Evolutionary conservation across 2,113 vertebrate genomes (phyloP).

Genomic region (Brevimyrus niger): DNA sequence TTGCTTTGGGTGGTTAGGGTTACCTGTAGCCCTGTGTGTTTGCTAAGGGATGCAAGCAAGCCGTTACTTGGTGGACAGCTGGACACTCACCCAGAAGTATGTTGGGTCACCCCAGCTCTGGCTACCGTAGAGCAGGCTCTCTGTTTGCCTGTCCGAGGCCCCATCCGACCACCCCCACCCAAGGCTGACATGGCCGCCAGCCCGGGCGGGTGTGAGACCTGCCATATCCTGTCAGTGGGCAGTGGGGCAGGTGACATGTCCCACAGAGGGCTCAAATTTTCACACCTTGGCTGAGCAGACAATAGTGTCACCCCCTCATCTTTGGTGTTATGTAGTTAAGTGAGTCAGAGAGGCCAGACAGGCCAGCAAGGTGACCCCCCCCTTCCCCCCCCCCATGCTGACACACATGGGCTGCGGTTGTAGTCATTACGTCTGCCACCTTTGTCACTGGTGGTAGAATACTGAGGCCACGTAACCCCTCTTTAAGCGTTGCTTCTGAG

Average conservation of each 20-base stretch:
- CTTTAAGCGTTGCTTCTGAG: not conserved
- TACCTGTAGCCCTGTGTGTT: not conserved
- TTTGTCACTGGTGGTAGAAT: not conserved
- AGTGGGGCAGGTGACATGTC: constrained; percentile 37
- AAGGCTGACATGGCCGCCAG: constrained; percentile 40
- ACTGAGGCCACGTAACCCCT: not conserved
- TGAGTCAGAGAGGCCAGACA: not conserved
- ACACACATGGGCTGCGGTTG: not conserved
- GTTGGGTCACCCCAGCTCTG: not conserved
- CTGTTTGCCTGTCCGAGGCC: not conserved
- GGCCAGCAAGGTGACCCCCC: not conserved
- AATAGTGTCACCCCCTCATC: constrained; percentile 22
- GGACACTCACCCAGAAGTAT: not conserved
- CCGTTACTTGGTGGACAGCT: not conserved
- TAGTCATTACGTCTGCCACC: not conserved
- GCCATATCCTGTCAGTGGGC: constrained; percentile 26
- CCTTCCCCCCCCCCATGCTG: not conserved
- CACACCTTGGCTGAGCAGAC: constrained; percentile 40
- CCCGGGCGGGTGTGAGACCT: constrained; percentile 36
- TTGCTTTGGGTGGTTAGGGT: not conserved
- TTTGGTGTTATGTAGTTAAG: not conserved
- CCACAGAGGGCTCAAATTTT: constrained; percentile 36
- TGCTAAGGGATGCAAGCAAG: not conserved
- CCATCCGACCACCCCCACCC: not conserved
- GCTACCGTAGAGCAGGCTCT: not conserved